Evolutionary conservation across 1,140 invertebrate species (phyloP).

Genomic region (Drosophila bipectinata): DNA sequence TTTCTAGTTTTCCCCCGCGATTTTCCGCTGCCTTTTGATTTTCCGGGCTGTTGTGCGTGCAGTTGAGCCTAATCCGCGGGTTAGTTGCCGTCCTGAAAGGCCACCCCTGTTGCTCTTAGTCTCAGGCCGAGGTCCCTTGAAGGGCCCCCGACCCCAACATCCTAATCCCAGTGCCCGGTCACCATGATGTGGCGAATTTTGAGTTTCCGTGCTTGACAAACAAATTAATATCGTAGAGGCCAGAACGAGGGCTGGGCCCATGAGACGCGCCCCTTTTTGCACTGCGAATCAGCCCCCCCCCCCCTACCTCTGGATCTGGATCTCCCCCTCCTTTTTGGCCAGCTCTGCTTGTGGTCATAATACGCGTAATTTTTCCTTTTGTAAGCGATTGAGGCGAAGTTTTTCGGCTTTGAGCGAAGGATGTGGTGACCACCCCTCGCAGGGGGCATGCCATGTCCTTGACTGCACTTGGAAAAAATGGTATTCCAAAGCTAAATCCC

Average conservation of each 20-base stretch:
- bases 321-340: not conserved
- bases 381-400: constrained; percentile 41
- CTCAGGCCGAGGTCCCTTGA: not conserved
- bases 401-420: constrained; percentile 6
- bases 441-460: constrained; percentile 48
- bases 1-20: constrained; percentile 1
- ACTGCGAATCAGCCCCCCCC: not conserved
- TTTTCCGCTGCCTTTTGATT: constrained; percentile 31
- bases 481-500: not conserved
- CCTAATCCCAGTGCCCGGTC: constrained; percentile 16
- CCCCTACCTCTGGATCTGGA: not conserved
- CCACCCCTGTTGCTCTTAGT: constrained; percentile 49
- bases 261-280: constrained; percentile 41
- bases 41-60: constrained; percentile 68
- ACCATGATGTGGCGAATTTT: constrained; percentile 67
- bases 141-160: not conserved
- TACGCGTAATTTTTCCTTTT: constrained; percentile 76
- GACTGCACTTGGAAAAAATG: constrained; percentile 24
- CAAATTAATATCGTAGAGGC: constrained; percentile 63
- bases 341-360: constrained; percentile 60
- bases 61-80: constrained; percentile 75
- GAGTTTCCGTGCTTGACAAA: constrained; percentile 58
- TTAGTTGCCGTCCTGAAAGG: constrained; percentile 51
- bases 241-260: constrained; percentile 55
- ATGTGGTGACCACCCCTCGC: constrained; percentile 27